Percentiles rank a stretch among this genome's conserved stretches.
phyloP scores from a whole-genome alignment of 2,888 invertebrate species.

The Campoletis raptor region DNA sequence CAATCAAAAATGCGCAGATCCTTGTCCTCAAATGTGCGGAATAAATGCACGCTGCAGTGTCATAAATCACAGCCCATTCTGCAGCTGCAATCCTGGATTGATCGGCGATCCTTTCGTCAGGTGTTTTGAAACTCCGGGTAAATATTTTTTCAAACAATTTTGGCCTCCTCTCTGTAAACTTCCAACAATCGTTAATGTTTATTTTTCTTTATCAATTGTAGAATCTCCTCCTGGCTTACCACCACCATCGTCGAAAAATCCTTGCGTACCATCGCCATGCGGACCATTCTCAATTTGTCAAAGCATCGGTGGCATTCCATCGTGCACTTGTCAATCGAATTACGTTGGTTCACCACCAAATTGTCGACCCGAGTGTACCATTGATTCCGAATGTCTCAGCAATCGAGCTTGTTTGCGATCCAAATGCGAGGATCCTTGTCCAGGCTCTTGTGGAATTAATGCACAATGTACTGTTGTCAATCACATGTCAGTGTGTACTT shows the following conservation, averaged over 20 bases:
- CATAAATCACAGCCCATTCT: constrained; percentile 85
- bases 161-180: background rate
- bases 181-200: constrained; percentile 68
- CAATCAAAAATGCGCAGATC: constrained; percentile 84
- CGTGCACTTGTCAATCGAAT: constrained; percentile 85
- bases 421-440: constrained; percentile 93
- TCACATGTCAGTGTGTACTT: constrained; percentile 91
- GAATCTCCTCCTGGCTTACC: constrained; percentile 81
- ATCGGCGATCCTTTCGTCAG: constrained; percentile 93
- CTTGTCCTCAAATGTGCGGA: constrained; percentile 85
- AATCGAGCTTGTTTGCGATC: constrained; percentile 91
- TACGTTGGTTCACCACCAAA: constrained; percentile 87
- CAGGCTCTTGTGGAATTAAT: constrained; percentile 90
- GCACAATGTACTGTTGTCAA: constrained; percentile 89
- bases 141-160: constrained; percentile 14
- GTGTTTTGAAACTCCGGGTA: constrained; percentile 87
- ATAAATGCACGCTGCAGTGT: constrained; percentile 84
- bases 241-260: constrained; percentile 82
- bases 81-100: constrained; percentile 84
- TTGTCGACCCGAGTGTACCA: constrained; percentile 89
- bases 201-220: constrained; percentile 76
- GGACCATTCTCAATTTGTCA: constrained; percentile 87
- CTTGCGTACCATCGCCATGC: constrained; percentile 87
- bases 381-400: constrained; percentile 91
- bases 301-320: constrained; percentile 85